phyloP scores from a whole-genome alignment of 2,113 vertebrate genomes.

The Peromyscus polionotus region DNA sequence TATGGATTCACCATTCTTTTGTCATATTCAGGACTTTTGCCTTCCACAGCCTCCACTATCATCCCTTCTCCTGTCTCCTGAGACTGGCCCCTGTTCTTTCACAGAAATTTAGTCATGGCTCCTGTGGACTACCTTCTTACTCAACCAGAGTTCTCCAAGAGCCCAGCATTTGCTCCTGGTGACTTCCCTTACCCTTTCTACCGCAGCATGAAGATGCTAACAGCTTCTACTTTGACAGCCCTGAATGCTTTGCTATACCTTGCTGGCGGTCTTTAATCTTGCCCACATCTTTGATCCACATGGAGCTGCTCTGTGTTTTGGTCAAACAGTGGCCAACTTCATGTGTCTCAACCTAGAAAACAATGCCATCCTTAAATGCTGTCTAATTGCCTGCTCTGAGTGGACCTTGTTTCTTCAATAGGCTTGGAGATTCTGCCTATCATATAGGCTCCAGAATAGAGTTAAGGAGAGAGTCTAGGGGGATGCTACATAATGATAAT shows the following conservation, averaged over 20 bases:
- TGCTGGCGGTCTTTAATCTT: not conserved
- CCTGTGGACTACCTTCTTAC: not conserved
- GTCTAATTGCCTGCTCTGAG: not conserved
- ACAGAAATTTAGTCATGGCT: not conserved
- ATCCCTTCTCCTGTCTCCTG: not conserved
- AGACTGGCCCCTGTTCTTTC: not conserved
- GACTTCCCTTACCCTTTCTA: not conserved
- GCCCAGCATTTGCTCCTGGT: not conserved
- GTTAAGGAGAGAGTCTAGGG: not conserved
- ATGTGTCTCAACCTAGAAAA: not conserved
- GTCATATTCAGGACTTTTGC: not conserved
- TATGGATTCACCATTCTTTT: not conserved
- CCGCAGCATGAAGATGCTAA: not conserved
- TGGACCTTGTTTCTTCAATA: not conserved
- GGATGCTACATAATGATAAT: not conserved
- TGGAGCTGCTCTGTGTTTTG: not conserved
- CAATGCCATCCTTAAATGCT: not conserved
- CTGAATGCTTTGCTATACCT: not conserved
- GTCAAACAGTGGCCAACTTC: not conserved
- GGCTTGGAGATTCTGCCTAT: not conserved
- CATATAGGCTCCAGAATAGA: not conserved
- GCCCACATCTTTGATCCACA: not conserved
- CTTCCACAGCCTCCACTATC: not conserved
- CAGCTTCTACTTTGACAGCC: not conserved
- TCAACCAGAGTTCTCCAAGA: not conserved